Percentiles rank a stretch among this genome's conserved stretches.
Conservation (phyloP, 2,888 invertebrate species). For the Cacoxenus indagator region DNA sequence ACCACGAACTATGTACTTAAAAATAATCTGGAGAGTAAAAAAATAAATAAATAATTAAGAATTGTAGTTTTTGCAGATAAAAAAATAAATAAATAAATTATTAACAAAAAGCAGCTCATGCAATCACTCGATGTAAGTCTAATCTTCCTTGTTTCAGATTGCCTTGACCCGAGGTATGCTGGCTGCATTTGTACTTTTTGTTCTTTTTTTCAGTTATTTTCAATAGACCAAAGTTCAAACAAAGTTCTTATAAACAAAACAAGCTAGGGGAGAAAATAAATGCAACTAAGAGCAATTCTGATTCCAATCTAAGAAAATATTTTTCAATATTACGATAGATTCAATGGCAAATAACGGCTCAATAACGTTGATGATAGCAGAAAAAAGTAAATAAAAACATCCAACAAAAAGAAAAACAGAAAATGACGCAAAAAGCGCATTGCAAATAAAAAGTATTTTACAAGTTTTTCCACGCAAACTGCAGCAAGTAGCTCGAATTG, state of each 20-base stretch:
- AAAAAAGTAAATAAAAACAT: background rate
- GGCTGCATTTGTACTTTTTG: background rate
- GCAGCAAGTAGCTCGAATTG: no score
- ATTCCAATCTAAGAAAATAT: background rate
- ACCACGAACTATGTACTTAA: no score
- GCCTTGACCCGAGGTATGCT: background rate
- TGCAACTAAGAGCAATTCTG: background rate
- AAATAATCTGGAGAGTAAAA: no score
- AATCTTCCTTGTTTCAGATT: background rate
- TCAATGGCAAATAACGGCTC: background rate
- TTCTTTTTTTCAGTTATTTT: background rate
- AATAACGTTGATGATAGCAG: background rate
- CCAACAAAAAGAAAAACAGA: background rate
- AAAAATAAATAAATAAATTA: background rate
- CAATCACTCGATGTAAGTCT: no score
- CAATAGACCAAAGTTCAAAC: background rate
- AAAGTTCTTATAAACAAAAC: background rate
- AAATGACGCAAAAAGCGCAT: no score
- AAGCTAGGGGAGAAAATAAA: no score
- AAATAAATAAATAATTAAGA: background rate
- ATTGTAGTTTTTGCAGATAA: no score
- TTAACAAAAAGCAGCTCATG: no score
- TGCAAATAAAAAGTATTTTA: background rate
- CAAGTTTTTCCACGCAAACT: no score
- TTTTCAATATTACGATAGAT: constrained; percentile 6